Evolutionary conservation across 2,113 vertebrate genomes (phyloP), one percentile per base, ranked within the genome.

Genomic region (Pseudois nayaur): DNA sequence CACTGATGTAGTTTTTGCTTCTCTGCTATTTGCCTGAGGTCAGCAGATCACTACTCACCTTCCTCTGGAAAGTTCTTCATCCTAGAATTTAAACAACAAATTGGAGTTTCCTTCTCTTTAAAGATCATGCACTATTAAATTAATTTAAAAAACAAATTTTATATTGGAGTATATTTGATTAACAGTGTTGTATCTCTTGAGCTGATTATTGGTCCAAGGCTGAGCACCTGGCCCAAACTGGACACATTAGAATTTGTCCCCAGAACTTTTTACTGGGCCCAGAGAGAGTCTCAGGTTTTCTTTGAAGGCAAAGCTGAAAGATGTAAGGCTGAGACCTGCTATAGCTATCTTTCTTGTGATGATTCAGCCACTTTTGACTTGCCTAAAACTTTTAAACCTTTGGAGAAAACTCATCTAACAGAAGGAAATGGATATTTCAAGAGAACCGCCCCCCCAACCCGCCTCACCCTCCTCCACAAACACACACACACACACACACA

Each of bases 391-490:
- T 88, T 62, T 48, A 64, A 31, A 43, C 19, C 40, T 87, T 87
- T 87, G 57, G 87, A 89, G 71, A 83, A 36, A 89, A 6, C 12
- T 40, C 29, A 62, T 84, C 45, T 31, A 36, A 93, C 62, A 84
- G 62, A 74, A 88, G n/a, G 60, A 84, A 89, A 93, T 2, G 16
- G 62, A 62, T 10, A 45, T 54, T 45, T 83, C 8, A 87, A 43
- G 21, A 45, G 19, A 83, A 40, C n/a, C 0, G 1, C 10, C n/a
- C n/a, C 67, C 67, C 5, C 10, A 23, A 23, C 2, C 10, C 10
- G 2, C n/a, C 19, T 40, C 5, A 23, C 5, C 10, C 19, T 19
- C n/a, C 0, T 0, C 15, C 64, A 17, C 9, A 12, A 9, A 62
- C 23, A 17, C 9, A 12, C 13, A 62, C 23, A 17, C 59, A 31